A percentile compares a stretch with the other conserved stretches of the same genome.
Evolutionary conservation across 2,113 vertebrate genomes (phyloP).

Genomic region (Helogale parvula): DNA sequence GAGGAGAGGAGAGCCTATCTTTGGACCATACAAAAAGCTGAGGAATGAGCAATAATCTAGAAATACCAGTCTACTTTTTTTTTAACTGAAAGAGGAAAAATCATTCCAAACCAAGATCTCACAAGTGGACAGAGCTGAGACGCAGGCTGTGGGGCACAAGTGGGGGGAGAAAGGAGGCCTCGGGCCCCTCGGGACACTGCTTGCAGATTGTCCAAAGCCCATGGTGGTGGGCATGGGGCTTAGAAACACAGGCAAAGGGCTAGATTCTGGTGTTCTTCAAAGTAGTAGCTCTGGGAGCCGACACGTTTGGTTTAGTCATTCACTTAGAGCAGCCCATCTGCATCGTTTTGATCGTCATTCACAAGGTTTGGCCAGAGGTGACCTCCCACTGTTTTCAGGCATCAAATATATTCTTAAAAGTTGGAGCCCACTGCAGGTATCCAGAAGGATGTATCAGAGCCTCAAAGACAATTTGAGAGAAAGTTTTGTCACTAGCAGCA

Average conservation of each 20-base stretch:
- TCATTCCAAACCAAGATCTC: not conserved
- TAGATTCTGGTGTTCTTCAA: not conserved
- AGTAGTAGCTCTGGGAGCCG: not conserved
- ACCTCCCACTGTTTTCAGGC: not conserved
- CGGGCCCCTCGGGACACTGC: not conserved
- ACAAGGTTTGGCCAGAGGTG: not conserved
- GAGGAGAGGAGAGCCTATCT: not conserved
- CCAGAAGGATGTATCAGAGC: not conserved
- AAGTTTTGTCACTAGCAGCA: conserved; percentile 1
- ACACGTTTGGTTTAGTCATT: not conserved
- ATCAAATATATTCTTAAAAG: not conserved
- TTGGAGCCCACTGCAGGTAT: not conserved
- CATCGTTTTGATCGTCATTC: not conserved
- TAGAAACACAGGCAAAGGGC: not conserved
- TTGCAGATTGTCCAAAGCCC: not conserved
- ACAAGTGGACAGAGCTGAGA: not conserved
- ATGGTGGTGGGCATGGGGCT: not conserved
- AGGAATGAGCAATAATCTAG: not conserved
- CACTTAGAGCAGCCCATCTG: not conserved
- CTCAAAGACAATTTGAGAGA: conserved; percentile 36
- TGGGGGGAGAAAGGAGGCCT: not conserved
- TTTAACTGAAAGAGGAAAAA: not conserved
- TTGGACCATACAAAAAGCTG: not conserved
- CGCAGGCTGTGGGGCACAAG: not conserved
- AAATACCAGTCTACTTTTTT: not conserved